Evolutionary conservation across 2,113 vertebrate species (phyloP).

Genomic region (Pachypanchax playfairii): DNA sequence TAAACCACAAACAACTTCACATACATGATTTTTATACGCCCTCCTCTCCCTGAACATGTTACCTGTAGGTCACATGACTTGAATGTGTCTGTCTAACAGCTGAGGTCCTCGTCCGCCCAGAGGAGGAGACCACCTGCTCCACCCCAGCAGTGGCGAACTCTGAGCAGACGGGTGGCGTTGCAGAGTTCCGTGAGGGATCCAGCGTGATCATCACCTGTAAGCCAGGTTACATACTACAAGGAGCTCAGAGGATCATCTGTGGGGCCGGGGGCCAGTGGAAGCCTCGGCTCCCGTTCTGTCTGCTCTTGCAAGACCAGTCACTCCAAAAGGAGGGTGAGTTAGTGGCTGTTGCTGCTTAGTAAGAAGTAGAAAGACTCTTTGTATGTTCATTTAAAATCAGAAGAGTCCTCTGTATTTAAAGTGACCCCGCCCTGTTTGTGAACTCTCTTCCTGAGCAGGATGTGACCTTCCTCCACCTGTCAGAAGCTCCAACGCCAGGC

Average conservation of each 20-base stretch:
- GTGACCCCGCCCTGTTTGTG: neutral
- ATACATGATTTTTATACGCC: too few relatives aligned
- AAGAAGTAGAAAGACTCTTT: too few relatives aligned
- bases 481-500: constrained; percentile 17
- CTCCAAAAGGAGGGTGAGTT: neutral
- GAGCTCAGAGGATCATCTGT: constrained; percentile 50
- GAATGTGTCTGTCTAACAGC: neutral
- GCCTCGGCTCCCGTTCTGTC: constrained; percentile 52
- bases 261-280: constrained; percentile 56
- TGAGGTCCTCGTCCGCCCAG: constrained; percentile 30
- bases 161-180: neutral
- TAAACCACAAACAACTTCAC: too few relatives aligned
- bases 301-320: neutral
- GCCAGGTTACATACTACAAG: constrained; percentile 53
- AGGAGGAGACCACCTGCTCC: constrained; percentile 44
- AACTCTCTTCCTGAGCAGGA: constrained; percentile 13
- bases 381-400: too few relatives aligned
- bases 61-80: too few relatives aligned
- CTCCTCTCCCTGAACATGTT: too few relatives aligned
- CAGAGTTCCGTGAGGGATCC: constrained; percentile 25
- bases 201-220: constrained; percentile 48
- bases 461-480: constrained; percentile 26
- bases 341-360: too few relatives aligned
- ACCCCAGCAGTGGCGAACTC: constrained; percentile 50
- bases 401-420: neutral